Conservation (phyloP, 2,113 vertebrate genomes). For the Macrotus californicus region DNA sequence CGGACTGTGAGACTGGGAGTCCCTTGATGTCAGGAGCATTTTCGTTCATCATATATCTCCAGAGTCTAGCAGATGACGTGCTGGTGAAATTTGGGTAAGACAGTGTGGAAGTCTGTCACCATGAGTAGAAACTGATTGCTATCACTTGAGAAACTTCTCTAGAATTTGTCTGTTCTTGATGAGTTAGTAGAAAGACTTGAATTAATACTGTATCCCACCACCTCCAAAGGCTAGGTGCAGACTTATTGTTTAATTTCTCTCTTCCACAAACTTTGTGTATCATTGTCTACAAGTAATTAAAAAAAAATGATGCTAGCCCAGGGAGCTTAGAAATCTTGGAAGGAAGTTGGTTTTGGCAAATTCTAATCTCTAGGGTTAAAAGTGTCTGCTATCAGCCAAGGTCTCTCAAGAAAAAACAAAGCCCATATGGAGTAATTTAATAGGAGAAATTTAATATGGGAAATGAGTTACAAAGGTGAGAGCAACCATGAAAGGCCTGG, state of each 20-base stretch:
- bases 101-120: not conserved
- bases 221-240: not conserved
- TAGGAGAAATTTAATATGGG: conserved; percentile 4
- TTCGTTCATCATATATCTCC: not conserved
- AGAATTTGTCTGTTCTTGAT: not conserved
- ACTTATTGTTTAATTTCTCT: not conserved
- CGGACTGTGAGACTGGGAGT: not conserved
- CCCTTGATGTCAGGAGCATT: not conserved
- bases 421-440: not conserved
- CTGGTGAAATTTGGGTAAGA: not conserved
- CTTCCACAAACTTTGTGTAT: not conserved
- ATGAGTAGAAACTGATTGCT: not conserved
- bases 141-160: not conserved
- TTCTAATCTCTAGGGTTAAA: conserved; percentile 10
- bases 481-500: not conserved
- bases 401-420: conserved; percentile 30
- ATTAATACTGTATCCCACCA: not conserved
- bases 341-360: conserved; percentile 35
- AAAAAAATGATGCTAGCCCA: not conserved
- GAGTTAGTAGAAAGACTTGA: not conserved
- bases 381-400: conserved; percentile 5
- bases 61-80: not conserved
- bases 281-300: not conserved
- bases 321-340: conserved; percentile 35
- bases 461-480: conserved; percentile 23